phyloP scores from a whole-genome alignment of 92 coral and sea anemone species.

The Porites lobata region DNA sequence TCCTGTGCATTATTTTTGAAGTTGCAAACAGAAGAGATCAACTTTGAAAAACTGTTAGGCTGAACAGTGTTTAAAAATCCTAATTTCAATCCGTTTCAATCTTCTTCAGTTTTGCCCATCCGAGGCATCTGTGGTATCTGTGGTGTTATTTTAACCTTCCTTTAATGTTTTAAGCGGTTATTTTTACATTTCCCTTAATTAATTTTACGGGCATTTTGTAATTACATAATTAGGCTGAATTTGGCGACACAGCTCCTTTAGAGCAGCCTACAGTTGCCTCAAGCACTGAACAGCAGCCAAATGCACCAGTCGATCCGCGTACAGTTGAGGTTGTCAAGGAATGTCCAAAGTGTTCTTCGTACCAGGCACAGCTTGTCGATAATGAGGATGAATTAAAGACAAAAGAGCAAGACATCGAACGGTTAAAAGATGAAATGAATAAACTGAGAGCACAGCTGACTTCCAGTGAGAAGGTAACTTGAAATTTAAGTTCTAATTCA shows the following conservation, averaged over 20 bases:
- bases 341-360: slow-evolving; percentile 70
- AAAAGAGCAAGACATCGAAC: slow-evolving; percentile 34
- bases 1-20: too few relatives aligned
- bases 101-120: too few relatives aligned
- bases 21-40: too few relatives aligned
- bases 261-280: not conserved
- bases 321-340: slow-evolving; percentile 11
- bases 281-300: slow-evolving; percentile 13
- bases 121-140: too few relatives aligned
- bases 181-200: too few relatives aligned
- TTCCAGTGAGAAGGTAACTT: slow-evolving; percentile 56
- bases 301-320: not conserved
- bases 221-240: not conserved
- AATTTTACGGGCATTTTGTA: not conserved
- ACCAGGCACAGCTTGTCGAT: slow-evolving; percentile 57
- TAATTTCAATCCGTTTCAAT: too few relatives aligned
- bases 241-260: not conserved
- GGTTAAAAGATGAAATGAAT: slow-evolving; percentile 61
- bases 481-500: too few relatives aligned
- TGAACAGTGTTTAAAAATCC: too few relatives aligned
- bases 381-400: slow-evolving; percentile 43
- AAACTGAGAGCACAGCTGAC: slow-evolving; percentile 53
- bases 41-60: too few relatives aligned
- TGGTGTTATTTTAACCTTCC: too few relatives aligned
- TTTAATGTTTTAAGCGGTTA: too few relatives aligned